Percentiles rank a stretch among this genome's conserved stretches.
phyloP scores from a whole-genome alignment of 2,888 invertebrate genomes.

The Hemistola chrysoprasaria region DNA sequence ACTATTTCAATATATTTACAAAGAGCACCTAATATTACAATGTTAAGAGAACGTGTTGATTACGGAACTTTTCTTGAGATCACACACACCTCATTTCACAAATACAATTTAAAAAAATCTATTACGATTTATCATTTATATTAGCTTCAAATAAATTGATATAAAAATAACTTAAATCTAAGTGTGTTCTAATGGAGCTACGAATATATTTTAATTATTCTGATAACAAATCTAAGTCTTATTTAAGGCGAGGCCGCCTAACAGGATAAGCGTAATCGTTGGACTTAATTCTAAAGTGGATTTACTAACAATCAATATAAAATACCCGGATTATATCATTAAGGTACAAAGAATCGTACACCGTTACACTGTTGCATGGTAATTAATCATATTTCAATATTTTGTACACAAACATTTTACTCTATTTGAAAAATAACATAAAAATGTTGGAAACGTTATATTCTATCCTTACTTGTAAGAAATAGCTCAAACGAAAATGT shows the following conservation, averaged over 20 bases:
- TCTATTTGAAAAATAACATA: too few relatives aligned
- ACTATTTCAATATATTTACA: conserved; percentile 19
- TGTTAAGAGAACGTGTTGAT: conserved; percentile 26
- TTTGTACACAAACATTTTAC: conserved; percentile 15
- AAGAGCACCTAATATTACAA: conserved; percentile 10
- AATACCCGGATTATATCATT: conserved; percentile 42
- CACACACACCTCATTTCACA: conserved; percentile 55
- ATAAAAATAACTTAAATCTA: conserved; percentile 73
- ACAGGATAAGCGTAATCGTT: conserved; percentile 76
- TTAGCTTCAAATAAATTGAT: conserved; percentile 72
- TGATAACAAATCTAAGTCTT: conserved; percentile 73
- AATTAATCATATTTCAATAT: conserved; percentile 3
- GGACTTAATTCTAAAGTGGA: conserved; percentile 63
- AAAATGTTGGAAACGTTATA: conserved; percentile 2
- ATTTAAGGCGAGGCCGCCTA: conserved; percentile 68
- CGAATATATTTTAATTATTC: conserved; percentile 63
- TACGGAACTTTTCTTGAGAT: conserved; percentile 62
- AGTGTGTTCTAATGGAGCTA: conserved; percentile 42
- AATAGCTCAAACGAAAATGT: too few relatives aligned
- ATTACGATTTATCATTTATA: conserved; percentile 57
- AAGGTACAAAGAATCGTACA: conserved; percentile 19
- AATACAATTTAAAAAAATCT: conserved; percentile 57
- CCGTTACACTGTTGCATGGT: conserved; percentile 4
- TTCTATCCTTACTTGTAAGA: background rate
- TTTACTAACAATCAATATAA: conserved; percentile 46